Percentiles rank a stretch among this genome's conserved stretches.
Conservation (phyloP, 23 tunicate genomes). For the Oikopleura vanhoeffeni region DNA sequence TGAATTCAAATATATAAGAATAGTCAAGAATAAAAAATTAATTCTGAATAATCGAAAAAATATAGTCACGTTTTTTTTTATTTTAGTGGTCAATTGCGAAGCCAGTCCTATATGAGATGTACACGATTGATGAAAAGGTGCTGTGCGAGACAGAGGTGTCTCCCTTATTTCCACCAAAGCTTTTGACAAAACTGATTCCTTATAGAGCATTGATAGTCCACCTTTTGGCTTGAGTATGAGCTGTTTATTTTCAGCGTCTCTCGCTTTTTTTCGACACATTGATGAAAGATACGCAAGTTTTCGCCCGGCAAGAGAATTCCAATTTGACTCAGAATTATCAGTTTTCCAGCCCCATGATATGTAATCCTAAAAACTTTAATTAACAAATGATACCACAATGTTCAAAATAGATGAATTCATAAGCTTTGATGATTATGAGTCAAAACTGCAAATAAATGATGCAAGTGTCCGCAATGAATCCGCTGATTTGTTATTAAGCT, state of each 20-base stretch:
- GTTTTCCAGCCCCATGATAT: not conserved
- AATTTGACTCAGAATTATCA: not conserved
- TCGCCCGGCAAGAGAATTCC: not conserved
- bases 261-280: not conserved
- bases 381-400: too few species aligned
- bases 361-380: not conserved
- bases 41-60: not conserved
- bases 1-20: not conserved
- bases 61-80: too few species aligned
- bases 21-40: not conserved
- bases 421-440: too few species aligned
- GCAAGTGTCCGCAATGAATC: too few species aligned
- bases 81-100: not conserved
- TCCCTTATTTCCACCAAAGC: not conserved
- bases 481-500: too few species aligned
- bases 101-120: not conserved
- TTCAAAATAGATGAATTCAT: too few species aligned
- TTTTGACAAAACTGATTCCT: not conserved
- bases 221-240: not conserved
- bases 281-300: not conserved
- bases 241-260: not conserved
- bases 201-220: not conserved
- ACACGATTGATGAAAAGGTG: conserved; percentile 10
- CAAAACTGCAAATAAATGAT: too few species aligned
- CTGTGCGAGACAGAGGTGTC: not conserved